Percentiles rank a stretch among this genome's conserved stretches.
Conservation (phyloP, 1,140 invertebrate genomes). For the Nixonia krombeini region DNA sequence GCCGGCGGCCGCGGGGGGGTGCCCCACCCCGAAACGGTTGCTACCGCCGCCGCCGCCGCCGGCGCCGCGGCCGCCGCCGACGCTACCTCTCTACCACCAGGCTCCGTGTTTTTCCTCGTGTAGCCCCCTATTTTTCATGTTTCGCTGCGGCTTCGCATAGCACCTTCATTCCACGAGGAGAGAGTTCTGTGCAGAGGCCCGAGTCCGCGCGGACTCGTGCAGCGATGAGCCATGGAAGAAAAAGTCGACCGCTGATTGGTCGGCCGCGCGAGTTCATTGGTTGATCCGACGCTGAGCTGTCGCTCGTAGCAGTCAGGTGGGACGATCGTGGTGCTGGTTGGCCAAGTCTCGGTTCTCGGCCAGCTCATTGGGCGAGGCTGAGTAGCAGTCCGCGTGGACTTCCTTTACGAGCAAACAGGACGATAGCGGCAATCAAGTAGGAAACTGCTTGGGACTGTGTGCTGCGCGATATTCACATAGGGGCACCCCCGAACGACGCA, state of each 20-base stretch:
- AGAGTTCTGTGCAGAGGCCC: conserved; percentile 17
- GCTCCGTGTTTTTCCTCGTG: conserved; percentile 69
- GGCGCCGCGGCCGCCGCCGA: conserved; percentile 14
- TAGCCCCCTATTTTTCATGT: conserved; percentile 73
- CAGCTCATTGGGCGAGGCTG: conserved; percentile 51
- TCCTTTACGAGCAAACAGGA: conserved; percentile 59
- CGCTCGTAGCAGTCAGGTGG: conserved; percentile 6
- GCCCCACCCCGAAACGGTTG: conserved; percentile 32
- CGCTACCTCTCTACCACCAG: conserved; percentile 31
- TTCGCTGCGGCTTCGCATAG: conserved; percentile 72
- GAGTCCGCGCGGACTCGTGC: conserved; percentile 62
- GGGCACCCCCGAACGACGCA: conserved; percentile 60
- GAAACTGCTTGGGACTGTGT: conserved; percentile 72
- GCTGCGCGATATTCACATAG: conserved; percentile 70
- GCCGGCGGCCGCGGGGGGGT: conserved; percentile 25
- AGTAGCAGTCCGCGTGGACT: conserved; percentile 62
- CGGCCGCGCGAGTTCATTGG: conserved; percentile 52
- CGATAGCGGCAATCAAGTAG: conserved; percentile 73
- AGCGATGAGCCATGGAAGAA: conserved; percentile 34
- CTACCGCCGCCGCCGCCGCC: conserved; percentile 14
- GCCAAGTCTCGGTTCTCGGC: conserved; percentile 37
- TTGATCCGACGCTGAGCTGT: conserved; percentile 40
- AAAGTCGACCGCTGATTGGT: conserved; percentile 56
- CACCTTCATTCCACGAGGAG: conserved; percentile 69
- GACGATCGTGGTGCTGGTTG: conserved; percentile 27